Evolutionary conservation across 2,888 invertebrate species (phyloP).

Genomic region (Trachelus stipa): DNA sequence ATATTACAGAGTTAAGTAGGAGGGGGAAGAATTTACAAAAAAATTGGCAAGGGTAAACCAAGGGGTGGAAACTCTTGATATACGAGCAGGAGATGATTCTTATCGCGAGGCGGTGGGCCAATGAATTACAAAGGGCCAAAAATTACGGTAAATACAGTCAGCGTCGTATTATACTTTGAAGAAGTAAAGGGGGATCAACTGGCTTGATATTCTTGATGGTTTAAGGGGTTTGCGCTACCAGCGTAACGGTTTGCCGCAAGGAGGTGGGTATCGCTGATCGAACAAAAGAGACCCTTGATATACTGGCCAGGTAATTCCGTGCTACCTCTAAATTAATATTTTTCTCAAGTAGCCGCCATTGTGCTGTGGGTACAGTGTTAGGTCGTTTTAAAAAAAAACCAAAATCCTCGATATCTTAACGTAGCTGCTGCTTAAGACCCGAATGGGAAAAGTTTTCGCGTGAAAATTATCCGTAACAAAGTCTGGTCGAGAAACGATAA

Average conservation of each 20-base stretch:
- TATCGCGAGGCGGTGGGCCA: not conserved
- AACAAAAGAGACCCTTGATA: conserved; percentile 39
- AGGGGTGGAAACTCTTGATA: not conserved
- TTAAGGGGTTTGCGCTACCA: too few relatives aligned
- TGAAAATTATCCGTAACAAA: not conserved
- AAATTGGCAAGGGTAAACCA: not conserved
- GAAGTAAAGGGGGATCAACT: too few relatives aligned
- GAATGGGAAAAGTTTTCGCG: not conserved
- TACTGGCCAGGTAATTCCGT: conserved; percentile 38
- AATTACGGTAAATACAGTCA: not conserved
- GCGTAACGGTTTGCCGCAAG: too few relatives aligned
- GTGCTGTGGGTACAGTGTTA: too few relatives aligned
- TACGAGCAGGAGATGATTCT: not conserved
- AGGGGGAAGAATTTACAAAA: not conserved
- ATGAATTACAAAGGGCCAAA: conserved; percentile 1
- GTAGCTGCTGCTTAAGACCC: too few relatives aligned
- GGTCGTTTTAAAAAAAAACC: too few relatives aligned
- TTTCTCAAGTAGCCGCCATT: conserved; percentile 1
- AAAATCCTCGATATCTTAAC: too few relatives aligned
- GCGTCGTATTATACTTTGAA: too few relatives aligned
- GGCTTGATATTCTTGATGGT: too few relatives aligned
- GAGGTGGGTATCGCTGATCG: not conserved
- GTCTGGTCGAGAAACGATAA: not conserved
- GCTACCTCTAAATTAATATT: conserved; percentile 42
- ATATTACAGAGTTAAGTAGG: too few relatives aligned